phyloP scores from a whole-genome alignment of 1,140 invertebrate genomes.

The Apolygus lucorum region DNA sequence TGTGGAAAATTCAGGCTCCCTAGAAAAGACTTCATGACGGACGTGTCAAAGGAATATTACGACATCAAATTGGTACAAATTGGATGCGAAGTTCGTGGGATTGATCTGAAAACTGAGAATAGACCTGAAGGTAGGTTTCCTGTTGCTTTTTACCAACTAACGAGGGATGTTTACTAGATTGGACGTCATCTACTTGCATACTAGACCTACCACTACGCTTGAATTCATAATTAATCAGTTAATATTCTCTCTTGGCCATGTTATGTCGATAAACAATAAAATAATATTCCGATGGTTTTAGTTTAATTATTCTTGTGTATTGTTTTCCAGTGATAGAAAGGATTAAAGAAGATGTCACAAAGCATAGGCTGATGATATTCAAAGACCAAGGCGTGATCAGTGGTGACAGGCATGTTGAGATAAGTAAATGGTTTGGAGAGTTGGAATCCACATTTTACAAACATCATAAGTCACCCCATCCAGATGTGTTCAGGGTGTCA shows the following conservation, averaged over 20 bases:
- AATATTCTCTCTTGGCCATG: too few species aligned
- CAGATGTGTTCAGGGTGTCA: conserved; percentile 45
- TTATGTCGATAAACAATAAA: background rate
- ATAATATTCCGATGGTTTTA: background rate
- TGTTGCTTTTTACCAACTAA: background rate
- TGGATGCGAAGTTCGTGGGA: conserved; percentile 39
- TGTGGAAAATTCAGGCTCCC: too few species aligned
- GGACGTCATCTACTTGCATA: background rate
- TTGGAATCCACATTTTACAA: conserved; percentile 46
- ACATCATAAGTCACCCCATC: conserved; percentile 43
- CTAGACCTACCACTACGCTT: background rate
- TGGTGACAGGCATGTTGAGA: conserved; percentile 43
- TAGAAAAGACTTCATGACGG: too few species aligned
- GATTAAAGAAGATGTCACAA: conserved; percentile 41
- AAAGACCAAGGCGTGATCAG: conserved; percentile 43
- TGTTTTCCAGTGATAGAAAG: conserved; percentile 38
- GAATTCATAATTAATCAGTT: too few species aligned
- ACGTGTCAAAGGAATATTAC: conserved; percentile 28
- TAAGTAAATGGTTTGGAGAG: conserved; percentile 45
- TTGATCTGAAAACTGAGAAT: conserved; percentile 39
- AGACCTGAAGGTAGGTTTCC: conserved; percentile 36
- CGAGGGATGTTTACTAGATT: background rate
- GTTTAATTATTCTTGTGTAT: conserved; percentile 3
- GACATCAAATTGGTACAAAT: conserved; percentile 34
- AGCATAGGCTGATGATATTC: conserved; percentile 42